Percentiles rank a stretch among this genome's conserved stretches.
phyloP scores from a whole-genome alignment of 1,140 invertebrate genomes.

The Drosophila tani region DNA sequence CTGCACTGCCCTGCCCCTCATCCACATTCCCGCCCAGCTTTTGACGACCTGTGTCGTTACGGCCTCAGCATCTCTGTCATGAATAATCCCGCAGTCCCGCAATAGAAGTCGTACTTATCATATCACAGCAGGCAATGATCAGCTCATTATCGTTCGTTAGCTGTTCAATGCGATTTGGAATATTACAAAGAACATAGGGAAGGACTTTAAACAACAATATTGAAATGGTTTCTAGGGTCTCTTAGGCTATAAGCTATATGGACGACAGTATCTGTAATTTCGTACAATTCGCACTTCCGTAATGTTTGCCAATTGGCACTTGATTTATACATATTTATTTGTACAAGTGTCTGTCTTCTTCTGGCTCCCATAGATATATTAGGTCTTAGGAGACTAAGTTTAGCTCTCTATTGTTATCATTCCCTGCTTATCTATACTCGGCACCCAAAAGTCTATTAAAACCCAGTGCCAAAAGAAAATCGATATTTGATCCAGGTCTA shows the following conservation, averaged over 20 bases:
- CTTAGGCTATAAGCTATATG: background rate
- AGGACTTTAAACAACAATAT: background rate
- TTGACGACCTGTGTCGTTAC: constrained; percentile 47
- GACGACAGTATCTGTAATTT: background rate
- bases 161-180: constrained; percentile 1
- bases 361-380: background rate
- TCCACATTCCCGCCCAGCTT: constrained; percentile 22
- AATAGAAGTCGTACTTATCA: constrained; percentile 46
- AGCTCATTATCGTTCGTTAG: constrained; percentile 31
- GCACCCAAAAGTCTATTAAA: background rate
- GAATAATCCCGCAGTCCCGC: constrained; percentile 27
- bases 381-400: background rate
- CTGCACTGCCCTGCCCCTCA: constrained; percentile 15
- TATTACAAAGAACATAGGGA: background rate
- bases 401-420: background rate
- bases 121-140: constrained; percentile 35
- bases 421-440: background rate
- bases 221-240: background rate
- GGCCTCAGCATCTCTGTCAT: constrained; percentile 14
- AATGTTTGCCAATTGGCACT: background rate
- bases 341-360: background rate
- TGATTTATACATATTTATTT: background rate
- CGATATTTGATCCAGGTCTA: too few species aligned
- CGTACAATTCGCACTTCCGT: too few species aligned
- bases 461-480: too few species aligned